These are phyloP conservation scores for Bos taurus DNA, from an alignment of 2,113 vertebrate species.

Conservation along the genomic window DNA sequence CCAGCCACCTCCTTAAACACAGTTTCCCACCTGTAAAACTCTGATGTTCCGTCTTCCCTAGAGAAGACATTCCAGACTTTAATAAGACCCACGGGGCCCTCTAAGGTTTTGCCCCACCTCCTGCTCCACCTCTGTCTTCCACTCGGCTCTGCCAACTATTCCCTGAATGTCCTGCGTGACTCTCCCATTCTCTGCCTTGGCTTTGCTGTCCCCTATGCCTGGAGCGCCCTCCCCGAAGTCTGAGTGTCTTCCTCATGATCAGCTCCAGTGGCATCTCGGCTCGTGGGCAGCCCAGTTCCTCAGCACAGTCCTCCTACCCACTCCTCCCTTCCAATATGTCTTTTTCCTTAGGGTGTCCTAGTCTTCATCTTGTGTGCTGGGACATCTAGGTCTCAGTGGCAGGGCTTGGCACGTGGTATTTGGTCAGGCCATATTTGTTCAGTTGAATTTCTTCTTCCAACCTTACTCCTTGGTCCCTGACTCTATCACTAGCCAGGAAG, in stretches of 20 bases:
- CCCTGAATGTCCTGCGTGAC: background rate
- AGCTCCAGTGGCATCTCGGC: background rate
- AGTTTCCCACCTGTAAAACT: background rate
- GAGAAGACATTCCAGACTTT: background rate
- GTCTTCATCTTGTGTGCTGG: background rate
- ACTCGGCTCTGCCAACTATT: background rate
- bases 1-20: background rate
- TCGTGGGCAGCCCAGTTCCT: background rate
- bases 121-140: background rate
- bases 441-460: background rate
- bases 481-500: background rate
- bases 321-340: rapidly evolving
- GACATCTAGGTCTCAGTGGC: background rate
- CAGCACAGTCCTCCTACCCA: background rate
- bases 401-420: background rate
- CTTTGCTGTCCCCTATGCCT: background rate
- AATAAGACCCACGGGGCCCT: background rate
- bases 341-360: background rate
- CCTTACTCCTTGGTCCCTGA: background rate
- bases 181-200: background rate
- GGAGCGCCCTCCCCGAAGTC: background rate
- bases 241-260: background rate
- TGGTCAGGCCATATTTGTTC: background rate
- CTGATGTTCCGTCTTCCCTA: background rate
- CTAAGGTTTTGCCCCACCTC: background rate